Conservation (phyloP, 92 coral and sea anemone species). For the Chrysogorgia sp. region DNA sequence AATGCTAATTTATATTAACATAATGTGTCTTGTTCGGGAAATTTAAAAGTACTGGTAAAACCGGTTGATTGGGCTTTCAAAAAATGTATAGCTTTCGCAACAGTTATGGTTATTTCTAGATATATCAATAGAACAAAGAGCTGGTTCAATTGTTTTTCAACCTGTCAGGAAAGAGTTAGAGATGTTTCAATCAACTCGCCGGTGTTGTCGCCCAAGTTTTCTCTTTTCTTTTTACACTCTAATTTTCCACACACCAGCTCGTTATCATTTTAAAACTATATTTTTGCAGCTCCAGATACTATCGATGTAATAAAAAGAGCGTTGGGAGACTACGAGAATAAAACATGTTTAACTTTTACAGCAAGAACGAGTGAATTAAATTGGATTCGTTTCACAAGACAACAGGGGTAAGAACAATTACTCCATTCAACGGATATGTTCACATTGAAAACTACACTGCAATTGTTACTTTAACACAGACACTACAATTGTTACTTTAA, state of each 20-base stretch:
- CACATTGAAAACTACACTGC: background rate
- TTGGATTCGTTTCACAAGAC: slow-evolving; percentile 4
- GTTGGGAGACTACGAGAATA: background rate
- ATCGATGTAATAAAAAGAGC: background rate
- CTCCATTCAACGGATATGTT: background rate
- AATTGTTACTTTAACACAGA: background rate
- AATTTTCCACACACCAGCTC: background rate
- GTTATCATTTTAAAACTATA: background rate
- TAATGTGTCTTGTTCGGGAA: no score
- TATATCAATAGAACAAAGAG: no score
- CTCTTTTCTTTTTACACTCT: background rate
- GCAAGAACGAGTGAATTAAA: background rate
- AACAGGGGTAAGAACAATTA: background rate
- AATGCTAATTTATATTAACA: no score
- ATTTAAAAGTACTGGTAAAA: no score
- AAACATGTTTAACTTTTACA: slow-evolving; percentile 10
- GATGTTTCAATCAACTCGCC: no score
- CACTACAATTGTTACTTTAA: no score
- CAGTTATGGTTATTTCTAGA: no score
- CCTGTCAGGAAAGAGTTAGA: no score
- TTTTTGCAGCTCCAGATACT: background rate
- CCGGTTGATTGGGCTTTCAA: no score
- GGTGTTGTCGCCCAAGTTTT: background rate
- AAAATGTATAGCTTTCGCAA: no score
- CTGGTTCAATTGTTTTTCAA: no score